A percentile compares a stretch with the other conserved stretches of the same genome.
Conservation (phyloP, 2,113 vertebrate species). For the Rallus limicola region DNA sequence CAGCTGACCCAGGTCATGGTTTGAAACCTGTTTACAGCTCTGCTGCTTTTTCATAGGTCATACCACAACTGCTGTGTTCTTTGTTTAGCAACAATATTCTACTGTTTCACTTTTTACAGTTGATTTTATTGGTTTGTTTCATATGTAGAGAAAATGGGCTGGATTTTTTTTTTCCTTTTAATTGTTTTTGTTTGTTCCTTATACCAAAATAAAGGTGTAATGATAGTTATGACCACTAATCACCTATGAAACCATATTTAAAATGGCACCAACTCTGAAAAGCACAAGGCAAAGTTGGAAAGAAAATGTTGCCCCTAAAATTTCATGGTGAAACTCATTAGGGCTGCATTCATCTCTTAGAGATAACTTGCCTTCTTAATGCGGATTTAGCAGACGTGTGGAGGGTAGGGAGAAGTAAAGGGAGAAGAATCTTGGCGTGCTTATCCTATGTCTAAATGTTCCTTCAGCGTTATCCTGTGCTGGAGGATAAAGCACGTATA, state of each 20-base stretch:
- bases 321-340: background rate
- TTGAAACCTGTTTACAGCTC: background rate
- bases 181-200: background rate
- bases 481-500: accelerated
- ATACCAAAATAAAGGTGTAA: background rate
- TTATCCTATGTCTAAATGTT: background rate
- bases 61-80: background rate
- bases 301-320: background rate
- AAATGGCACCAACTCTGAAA: background rate
- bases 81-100: background rate
- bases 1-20: background rate
- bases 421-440: accelerated
- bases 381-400: accelerated
- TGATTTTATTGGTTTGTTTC: background rate
- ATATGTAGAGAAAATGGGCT: background rate
- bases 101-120: background rate
- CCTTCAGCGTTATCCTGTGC: accelerated
- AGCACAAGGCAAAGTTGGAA: background rate
- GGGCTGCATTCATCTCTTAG: background rate
- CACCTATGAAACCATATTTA: background rate
- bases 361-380: accelerated
- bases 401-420: background rate
- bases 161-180: background rate
- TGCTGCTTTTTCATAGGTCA: background rate
- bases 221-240: background rate